Percentiles rank a stretch among this genome's conserved stretches.
phyloP scores from a whole-genome alignment of 2,113 vertebrate genomes.

The Phalacrocorax pelagicus region DNA sequence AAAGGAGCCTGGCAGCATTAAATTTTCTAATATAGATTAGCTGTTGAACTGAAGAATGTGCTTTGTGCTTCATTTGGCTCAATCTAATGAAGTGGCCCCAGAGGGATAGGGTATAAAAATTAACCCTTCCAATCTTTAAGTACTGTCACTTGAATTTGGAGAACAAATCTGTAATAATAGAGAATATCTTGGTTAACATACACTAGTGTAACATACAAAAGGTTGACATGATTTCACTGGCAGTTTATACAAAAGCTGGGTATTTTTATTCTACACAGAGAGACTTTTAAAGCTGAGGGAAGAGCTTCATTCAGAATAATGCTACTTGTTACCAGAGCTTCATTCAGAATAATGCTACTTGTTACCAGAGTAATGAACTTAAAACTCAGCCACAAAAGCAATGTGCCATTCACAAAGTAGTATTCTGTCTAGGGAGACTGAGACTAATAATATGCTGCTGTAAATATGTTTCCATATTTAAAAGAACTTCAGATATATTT shows the following conservation, averaged over 20 bases:
- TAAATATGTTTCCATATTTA: neutral
- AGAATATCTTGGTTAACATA: neutral
- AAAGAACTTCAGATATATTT: neutral
- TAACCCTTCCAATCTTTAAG: neutral
- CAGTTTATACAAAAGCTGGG: neutral
- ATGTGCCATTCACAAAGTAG: neutral
- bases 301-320: neutral
- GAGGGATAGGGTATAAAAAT: neutral
- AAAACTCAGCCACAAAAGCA: neutral
- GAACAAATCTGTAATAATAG: neutral
- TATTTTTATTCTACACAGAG: neutral
- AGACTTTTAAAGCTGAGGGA: neutral
- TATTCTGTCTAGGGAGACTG: neutral
- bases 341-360: neutral
- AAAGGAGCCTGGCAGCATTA: neutral
- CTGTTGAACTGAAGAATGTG: slow-evolving; percentile 5
- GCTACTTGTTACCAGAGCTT: neutral
- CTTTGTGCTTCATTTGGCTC: neutral
- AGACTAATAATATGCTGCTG: neutral
- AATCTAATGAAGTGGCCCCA: neutral
- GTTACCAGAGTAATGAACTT: neutral
- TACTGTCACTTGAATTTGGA: neutral
- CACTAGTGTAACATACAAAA: neutral
- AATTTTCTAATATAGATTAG: neutral
- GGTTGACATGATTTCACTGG: neutral